Base-by-base conservation (phyloP, 2,888 invertebrate species). In the Chaetogeoica ovagalla region DNA sequence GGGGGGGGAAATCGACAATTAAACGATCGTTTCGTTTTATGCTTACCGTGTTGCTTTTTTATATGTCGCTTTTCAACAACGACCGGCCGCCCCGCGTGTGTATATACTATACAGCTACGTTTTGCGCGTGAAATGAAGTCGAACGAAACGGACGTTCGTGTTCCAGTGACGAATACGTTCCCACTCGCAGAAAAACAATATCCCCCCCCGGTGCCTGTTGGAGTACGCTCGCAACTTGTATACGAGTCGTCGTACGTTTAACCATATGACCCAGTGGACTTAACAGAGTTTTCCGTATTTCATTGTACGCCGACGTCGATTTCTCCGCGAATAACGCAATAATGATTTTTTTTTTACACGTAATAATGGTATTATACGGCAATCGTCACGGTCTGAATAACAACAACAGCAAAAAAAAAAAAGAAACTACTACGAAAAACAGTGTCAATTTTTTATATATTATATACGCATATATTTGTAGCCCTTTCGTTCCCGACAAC, bases 331-430 rank as follows among this genome's bases (percentile, higher is more conserved):
- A 43, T 39, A 71, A 48, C 39, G 21, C 15, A 30, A 48, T 19
- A 43, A 9, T 9, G 4, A 39, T 39, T 39, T 43, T 43, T 43
- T 75, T 66, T 43, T 23, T 66, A 43, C 43, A n/a, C 43, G 59
- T 43, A 66, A 75, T 59, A 66, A 75, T 66, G 57, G 21, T 21
- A 65, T 66, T 43, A 15, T 39, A 68, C n/a, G 66, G 43, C 66
- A 48, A 76, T 76, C 23, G 37, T 63, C n/a, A 79, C 43, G 63
- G 71, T 71, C 79, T 71, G 71, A 48, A 39, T 79, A 79, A 77
- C 37, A 70, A 62, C 9, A 15, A 65, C 37, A 62, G 23, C 66
- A 30, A 30, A 30, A 30, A n/a, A n/a, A n/a, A n/a, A n/a, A n/a
- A n/a, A n/a, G n/a, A n/a, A n/a, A n/a, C n/a, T n/a, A 59, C 17